These are phyloP conservation scores for Baronia brevicornis DNA, from an alignment of 2,888 invertebrate genomes.

Conservation along the genomic window DNA sequence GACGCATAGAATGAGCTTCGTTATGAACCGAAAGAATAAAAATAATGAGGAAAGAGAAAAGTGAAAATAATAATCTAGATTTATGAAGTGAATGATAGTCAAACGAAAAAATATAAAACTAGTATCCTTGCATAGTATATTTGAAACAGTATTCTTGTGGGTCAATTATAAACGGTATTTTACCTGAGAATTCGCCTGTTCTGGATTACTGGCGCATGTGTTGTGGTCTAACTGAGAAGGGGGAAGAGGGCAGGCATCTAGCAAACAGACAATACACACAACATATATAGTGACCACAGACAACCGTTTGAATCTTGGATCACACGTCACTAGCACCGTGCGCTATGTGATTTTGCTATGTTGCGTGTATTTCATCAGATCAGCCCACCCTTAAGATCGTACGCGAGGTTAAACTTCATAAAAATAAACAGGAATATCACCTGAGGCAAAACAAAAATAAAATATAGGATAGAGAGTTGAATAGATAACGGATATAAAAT, in stretches of 20 bases:
- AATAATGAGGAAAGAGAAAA: constrained; percentile 48
- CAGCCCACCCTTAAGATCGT: constrained; percentile 53
- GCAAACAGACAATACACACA: constrained; percentile 93
- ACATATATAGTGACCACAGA: constrained; percentile 78
- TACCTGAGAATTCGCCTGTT: constrained; percentile 83
- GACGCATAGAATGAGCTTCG: constrained; percentile 58
- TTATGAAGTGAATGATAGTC: constrained; percentile 71
- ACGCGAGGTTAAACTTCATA: constrained; percentile 20
- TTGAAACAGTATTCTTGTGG: constrained; percentile 68
- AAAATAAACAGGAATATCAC: constrained; percentile 26
- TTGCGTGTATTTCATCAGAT: constrained; percentile 69
- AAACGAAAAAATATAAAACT: constrained; percentile 63
- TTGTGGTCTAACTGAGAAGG: constrained; percentile 90
- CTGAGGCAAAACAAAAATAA: constrained; percentile 40
- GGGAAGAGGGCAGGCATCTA: constrained; percentile 95
- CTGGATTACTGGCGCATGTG: constrained; percentile 84
- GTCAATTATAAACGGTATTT: constrained; percentile 71
- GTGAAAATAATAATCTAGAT: constrained; percentile 46
- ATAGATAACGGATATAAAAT: constrained; percentile 54
- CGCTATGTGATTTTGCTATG: constrained; percentile 44
- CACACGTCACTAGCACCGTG: constrained; percentile 70
- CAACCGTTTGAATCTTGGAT: constrained; percentile 73
- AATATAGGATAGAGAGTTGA: constrained; percentile 66
- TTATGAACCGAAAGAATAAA: constrained; percentile 51
- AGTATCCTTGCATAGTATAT: constrained; percentile 70